A percentile compares a stretch with the other conserved stretches of the same genome.
Conservation (phyloP, 2,888 invertebrate genomes). For the Machimus rusticus region DNA sequence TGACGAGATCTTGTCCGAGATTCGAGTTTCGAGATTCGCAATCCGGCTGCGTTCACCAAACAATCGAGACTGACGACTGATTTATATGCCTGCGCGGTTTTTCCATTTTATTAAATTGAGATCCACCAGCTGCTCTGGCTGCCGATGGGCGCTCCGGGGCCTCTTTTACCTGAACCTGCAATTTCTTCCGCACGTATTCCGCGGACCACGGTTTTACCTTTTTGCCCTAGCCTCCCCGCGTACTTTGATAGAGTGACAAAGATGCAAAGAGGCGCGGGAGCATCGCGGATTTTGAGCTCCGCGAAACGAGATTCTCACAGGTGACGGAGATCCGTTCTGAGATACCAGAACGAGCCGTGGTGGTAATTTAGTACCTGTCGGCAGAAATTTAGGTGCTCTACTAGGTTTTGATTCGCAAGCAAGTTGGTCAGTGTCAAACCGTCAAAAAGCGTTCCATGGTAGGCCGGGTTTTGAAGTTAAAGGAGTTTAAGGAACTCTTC, state of each 20-base stretch:
- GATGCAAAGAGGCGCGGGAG: not conserved
- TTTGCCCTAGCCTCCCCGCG: not conserved
- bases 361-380: not conserved
- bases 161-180: not conserved
- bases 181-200: not conserved
- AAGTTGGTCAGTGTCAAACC: not conserved
- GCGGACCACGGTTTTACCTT: not conserved
- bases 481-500: not conserved
- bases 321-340: not conserved
- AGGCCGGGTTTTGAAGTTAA: not conserved
- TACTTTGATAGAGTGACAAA: conserved; percentile 9
- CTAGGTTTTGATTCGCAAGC: not conserved
- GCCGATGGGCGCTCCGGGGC: conserved; percentile 8
- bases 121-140: not conserved
- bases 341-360: not conserved
- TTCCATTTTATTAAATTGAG: conserved; percentile 40
- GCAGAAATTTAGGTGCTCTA: not conserved
- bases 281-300: not conserved
- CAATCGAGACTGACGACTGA: conserved; percentile 58
- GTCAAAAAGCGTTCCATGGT: not conserved
- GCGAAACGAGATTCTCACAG: not conserved
- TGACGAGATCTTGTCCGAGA: conserved; percentile 1
- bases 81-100: conserved; percentile 46
- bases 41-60: conserved; percentile 59
- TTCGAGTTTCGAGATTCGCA: not conserved